Evolutionary conservation across 2,113 vertebrate genomes (phyloP).

Genomic region (Poecile atricapillus): DNA sequence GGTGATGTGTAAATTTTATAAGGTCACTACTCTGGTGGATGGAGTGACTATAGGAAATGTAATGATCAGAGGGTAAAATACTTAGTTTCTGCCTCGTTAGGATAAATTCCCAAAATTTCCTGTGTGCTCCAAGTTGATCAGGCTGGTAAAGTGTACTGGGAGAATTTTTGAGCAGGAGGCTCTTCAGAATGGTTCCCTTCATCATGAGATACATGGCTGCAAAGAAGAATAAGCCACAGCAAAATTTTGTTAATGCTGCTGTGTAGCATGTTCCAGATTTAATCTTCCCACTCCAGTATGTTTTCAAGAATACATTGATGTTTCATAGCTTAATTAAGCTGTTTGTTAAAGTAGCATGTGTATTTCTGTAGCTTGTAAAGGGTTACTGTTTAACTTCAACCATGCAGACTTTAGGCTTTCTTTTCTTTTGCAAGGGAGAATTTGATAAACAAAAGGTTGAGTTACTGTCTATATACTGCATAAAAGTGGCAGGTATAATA

Average conservation of each 20-base stretch:
- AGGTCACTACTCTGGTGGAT: rapidly evolving
- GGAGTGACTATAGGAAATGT: neutral
- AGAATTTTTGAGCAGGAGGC: neutral
- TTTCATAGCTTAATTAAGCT: neutral
- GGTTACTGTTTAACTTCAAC: neutral
- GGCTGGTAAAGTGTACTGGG: neutral
- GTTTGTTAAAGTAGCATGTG: neutral
- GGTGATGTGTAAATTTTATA: neutral
- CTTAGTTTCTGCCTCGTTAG: neutral
- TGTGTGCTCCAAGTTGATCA: neutral
- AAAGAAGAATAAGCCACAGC: neutral
- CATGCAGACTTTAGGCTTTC: neutral
- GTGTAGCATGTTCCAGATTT: neutral
- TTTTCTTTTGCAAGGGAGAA: neutral
- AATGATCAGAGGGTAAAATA: neutral
- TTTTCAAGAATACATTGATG: neutral
- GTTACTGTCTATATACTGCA: neutral
- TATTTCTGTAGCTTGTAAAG: neutral
- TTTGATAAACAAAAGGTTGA: neutral
- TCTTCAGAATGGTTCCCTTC: neutral
- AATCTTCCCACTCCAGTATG: rapidly evolving
- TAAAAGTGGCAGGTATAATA: neutral
- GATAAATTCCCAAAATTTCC: neutral
- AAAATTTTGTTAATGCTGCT: neutral
- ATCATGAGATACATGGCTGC: neutral